Evolutionary conservation across 2,888 invertebrate genomes (phyloP), one percentile per base, ranked within the genome.

Genomic region (Oxycera nigricornis): DNA sequence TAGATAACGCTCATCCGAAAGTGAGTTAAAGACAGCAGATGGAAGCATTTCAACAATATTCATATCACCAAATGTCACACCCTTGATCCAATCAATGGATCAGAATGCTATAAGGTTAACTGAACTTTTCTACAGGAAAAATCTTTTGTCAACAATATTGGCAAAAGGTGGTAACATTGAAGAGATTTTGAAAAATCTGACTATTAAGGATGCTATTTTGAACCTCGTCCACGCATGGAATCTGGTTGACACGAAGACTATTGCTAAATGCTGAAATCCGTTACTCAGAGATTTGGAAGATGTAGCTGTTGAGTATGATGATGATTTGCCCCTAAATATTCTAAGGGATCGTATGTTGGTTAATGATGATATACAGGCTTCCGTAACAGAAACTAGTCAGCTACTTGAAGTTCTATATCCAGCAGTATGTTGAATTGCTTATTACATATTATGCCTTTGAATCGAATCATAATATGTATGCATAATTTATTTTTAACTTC

Each of bases 361-460:
- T n/a, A n/a, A n/a, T n/a, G n/a, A 2, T n/a, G n/a, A n/a, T n/a
- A 55, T 55, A 55, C 55, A 55, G 24, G 55, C 2, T 55, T 24
- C 2, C 24, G 24, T 55, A 55, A 55, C 55, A 55, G 55, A 55
- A 55, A 55, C 55, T 55, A 55, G 20, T 55, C 55, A n/a, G 55
- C 55, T 55, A 55, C 20, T 55, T 55, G 55, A 20, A 55, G 22
- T 22, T 55, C 55, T 55, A 55, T 55, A 55, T 55, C 55, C 17
- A 55, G 55, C 1, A 24, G 55, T 55, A 55, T 55, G 55, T 2
- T 55, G 55, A 24, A 2, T 55, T 55, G 55, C 14, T 24, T 22
- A 55, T 55, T 55, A 55, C 55, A 55, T 55, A 55, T 55, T 55
- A 55, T 55, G 55, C 55, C 55, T 55, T 50, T 50, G 50, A 50